Base-by-base conservation (phyloP, 1,140 invertebrate species). In the Mesaphorura yosii region DNA sequence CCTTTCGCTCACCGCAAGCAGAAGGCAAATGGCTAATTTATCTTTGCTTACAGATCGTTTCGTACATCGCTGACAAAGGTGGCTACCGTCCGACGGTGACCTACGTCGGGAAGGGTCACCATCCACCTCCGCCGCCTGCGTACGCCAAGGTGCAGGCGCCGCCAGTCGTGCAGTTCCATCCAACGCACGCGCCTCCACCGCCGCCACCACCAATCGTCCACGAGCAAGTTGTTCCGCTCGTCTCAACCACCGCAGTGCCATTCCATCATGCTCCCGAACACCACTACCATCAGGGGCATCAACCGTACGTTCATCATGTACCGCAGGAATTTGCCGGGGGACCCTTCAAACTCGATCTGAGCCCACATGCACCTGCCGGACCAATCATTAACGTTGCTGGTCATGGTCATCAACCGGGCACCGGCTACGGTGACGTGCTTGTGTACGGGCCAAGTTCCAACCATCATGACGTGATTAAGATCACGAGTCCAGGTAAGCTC, bases 101-200 rank as follows among this genome's bases (percentile, higher is more conserved):
- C 42, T 62, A 62, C 53, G 55, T 62, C 19, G 47, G 51, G 22
- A 55, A 62, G 53, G 60, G 60, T n/a, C 48, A 45, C 17, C 57
- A 57, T 51, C 60, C 60, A 29, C 60, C 60, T 14, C 60, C 60
- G 17, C 60, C 60, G 14, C 60, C 60, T n/a, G 47, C 53, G 15
- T 62, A 59, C 42, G 60, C 60, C 22, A 23, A 62, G 28, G 54
- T 62, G 14, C 53, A 62, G 27, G 19, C 47, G 40, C 60, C 60
- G 48, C 2, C 45, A 44, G 12, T 40, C 40, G 14, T 54, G 2
- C 17, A 38, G 10, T 20, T 15, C 20, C 28, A 10, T 12, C 7
- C 14, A 14, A 14, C 10, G 10, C 12, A 7, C 41, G 22, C 19
- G 10, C 10, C 12, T 12, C 14, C 41, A 7, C 41, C 12, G 22